A percentile compares a stretch with the other conserved stretches of the same genome.
These are phyloP conservation scores for Julus scandinavius DNA, from an alignment of 2,888 invertebrate species.

Conservation along the genomic window DNA sequence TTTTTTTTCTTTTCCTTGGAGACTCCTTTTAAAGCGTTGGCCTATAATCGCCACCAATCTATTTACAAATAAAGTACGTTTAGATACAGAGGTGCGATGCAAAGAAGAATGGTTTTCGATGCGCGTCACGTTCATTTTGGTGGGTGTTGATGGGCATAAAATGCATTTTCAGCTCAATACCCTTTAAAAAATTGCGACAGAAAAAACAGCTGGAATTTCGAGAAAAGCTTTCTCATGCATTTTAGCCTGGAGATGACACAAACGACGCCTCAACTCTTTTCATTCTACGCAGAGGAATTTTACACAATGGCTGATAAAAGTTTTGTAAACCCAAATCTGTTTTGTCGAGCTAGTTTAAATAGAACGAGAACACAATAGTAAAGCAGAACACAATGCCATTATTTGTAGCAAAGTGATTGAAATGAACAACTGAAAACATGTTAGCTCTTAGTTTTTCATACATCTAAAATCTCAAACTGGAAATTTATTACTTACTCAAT, in stretches of 20 bases:
- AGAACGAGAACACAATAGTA: not conserved
- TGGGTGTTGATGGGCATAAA: slow-evolving; percentile 4
- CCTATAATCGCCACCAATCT: slow-evolving; percentile 15
- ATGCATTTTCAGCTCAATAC: slow-evolving; percentile 10
- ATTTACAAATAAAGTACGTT: slow-evolving; percentile 34
- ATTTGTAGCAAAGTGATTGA: too few species aligned
- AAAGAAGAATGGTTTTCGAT: not conserved
- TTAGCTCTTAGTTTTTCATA: too few species aligned
- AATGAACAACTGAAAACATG: too few species aligned
- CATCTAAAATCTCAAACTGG: too few species aligned
- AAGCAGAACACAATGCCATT: too few species aligned
- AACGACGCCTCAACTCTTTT: slow-evolving; percentile 5
- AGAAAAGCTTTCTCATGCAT: slow-evolving; percentile 20
- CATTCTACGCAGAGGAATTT: not conserved
- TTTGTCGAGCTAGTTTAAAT: not conserved
- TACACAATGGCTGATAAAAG: not conserved
- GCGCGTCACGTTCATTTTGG: slow-evolving; percentile 32
- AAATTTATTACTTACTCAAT: too few species aligned
- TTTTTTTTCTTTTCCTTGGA: not conserved
- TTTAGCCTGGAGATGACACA: slow-evolving; percentile 39
- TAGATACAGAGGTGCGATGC: slow-evolving; percentile 24
- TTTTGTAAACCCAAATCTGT: not conserved
- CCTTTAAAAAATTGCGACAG: slow-evolving; percentile 7
- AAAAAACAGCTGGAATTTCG: slow-evolving; percentile 20
- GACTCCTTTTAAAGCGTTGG: slow-evolving; percentile 23